Evolutionary conservation across 2,888 invertebrate species (phyloP), one percentile per base, ranked within the genome.

Genomic region (Mesodorylaimus sp.): DNA sequence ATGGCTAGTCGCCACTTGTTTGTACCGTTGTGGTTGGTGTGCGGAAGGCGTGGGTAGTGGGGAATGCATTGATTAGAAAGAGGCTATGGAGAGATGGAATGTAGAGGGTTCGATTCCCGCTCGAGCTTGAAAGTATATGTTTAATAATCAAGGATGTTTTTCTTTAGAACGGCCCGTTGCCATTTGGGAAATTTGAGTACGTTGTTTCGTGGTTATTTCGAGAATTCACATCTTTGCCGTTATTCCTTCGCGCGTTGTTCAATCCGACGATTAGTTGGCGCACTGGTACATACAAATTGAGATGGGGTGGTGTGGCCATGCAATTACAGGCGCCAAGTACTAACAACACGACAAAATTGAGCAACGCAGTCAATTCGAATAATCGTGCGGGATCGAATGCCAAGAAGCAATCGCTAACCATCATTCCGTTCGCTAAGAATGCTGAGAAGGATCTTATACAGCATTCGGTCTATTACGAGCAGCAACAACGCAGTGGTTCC

Each of bases 291-390:
- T 97, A 85, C 72, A 79, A 81, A 67, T 75, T 95, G 54, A 80
- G 81, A 60, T 95, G 93, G 93, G 93, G 95, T 55, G 95, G 95
- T 32, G 73, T 83, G 44, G 89, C 87, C 45, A n/a, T n/a, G n/a
- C n/a, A n/a, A n/a, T n/a, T n/a, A n/a, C n/a, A n/a, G n/a, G n/a
- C n/a, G n/a, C n/a, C n/a, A n/a, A n/a, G n/a, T n/a, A n/a, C n/a
- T n/a, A n/a, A n/a, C n/a, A n/a, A n/a, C n/a, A n/a, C n/a, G n/a
- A n/a, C n/a, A n/a, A n/a, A n/a, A n/a, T n/a, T n/a, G n/a, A n/a
- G n/a, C n/a, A n/a, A n/a, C n/a, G n/a, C n/a, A n/a, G n/a, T n/a
- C n/a, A n/a, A n/a, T n/a, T n/a, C n/a, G n/a, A n/a, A n/a, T n/a
- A n/a, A n/a, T n/a, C n/a, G n/a, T n/a, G n/a, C n/a, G n/a, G n/a